Percentiles rank a stretch among this genome's conserved stretches.
phyloP scores from a whole-genome alignment of 2,797 vertebrate genomes.

The Peromyscus nudipes region DNA sequence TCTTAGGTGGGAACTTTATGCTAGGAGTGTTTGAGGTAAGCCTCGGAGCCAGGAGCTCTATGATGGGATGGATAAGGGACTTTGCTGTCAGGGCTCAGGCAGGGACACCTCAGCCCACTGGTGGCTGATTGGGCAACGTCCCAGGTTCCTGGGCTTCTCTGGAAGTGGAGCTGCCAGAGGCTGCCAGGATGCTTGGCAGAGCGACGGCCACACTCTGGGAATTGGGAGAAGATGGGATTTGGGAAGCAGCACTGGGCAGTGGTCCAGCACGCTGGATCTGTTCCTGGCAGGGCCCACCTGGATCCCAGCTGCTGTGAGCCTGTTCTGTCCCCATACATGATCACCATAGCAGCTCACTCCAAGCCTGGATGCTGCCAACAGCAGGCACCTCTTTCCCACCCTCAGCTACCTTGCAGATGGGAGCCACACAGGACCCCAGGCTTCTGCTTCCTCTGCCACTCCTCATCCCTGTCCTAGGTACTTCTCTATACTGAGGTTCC shows the following conservation, averaged over 20 bases:
- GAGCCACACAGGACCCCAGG: neutral
- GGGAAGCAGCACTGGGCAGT: neutral
- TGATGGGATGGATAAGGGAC: no score
- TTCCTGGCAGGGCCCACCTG: constrained; percentile 52
- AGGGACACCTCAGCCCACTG: rapidly evolving
- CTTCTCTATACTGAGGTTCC: neutral
- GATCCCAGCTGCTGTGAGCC: constrained; percentile 34
- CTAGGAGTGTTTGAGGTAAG: neutral
- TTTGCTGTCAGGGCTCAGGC: neutral
- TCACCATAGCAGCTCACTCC: neutral
- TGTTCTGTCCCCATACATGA: neutral
- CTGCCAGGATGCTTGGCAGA: constrained; percentile 54
- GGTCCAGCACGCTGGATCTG: neutral
- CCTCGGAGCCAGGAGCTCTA: neutral
- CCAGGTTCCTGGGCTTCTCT: constrained; percentile 46
- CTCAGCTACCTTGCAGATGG: neutral
- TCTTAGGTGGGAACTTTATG: neutral
- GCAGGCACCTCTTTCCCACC: neutral
- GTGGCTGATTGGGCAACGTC: neutral
- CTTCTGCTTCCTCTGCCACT: neutral
- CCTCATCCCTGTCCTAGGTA: neutral
- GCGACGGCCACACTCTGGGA: neutral
- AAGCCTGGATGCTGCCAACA: neutral
- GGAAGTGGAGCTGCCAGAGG: constrained; percentile 12
- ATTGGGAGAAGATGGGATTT: constrained; percentile 11